A percentile compares a stretch with the other conserved stretches of the same genome.
Conservation (phyloP, 2,797 vertebrate species). For the Pseudochirops cupreus region DNA sequence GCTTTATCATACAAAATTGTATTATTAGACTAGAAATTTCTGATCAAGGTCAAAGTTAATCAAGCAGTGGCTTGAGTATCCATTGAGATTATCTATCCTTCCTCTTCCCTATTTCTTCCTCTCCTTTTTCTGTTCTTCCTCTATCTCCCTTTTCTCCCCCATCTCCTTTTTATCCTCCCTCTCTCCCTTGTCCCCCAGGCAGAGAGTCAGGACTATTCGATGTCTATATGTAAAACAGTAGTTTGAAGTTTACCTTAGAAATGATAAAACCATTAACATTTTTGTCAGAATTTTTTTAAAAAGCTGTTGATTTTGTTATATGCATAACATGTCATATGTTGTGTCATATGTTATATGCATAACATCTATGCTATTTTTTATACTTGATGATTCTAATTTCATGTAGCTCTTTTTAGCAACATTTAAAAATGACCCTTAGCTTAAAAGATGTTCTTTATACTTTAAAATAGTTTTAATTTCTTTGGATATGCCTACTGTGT, state of each 20-base stretch:
- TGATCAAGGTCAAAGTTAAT: neutral
- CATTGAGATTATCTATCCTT: neutral
- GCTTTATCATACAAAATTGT: neutral
- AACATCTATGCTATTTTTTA: neutral
- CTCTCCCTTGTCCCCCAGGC: neutral
- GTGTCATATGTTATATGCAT: neutral
- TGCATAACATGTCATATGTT: neutral
- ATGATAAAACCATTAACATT: constrained; percentile 39
- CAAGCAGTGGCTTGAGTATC: neutral
- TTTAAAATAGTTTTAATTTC: constrained; percentile 75
- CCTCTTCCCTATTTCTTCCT: neutral
- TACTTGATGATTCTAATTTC: constrained; percentile 38
- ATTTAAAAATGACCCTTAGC: constrained; percentile 36
- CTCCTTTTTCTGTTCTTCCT: neutral
- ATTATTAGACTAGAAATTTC: neutral
- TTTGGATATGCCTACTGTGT: constrained; percentile 52
- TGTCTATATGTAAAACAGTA: constrained; percentile 18
- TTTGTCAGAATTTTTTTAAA: neutral
- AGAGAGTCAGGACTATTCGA: neutral
- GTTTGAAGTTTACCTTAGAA: constrained; percentile 26
- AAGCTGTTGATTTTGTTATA: neutral
- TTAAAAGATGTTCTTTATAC: constrained; percentile 62
- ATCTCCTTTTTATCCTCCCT: neutral
- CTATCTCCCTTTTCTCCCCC: neutral
- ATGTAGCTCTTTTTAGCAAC: constrained; percentile 48